A percentile compares a stretch with the other conserved stretches of the same genome.
phyloP scores from a whole-genome alignment of 2,888 invertebrate genomes.

The Sturmia bella region DNA sequence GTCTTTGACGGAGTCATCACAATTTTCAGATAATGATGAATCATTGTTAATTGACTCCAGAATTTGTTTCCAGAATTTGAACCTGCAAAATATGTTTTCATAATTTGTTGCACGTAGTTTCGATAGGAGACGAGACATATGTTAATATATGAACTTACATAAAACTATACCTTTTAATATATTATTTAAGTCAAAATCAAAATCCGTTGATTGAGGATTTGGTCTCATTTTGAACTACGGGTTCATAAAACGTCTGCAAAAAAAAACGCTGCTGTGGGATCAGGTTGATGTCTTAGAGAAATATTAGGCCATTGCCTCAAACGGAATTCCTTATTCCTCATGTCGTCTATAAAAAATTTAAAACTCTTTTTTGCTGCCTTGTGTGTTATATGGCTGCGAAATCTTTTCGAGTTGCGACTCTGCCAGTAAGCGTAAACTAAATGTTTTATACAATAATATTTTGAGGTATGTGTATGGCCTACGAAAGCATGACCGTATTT shows the following conservation, averaged over 20 bases:
- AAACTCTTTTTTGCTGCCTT: slow-evolving; percentile 48
- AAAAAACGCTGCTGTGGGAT: slow-evolving; percentile 40
- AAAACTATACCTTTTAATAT: slow-evolving; percentile 40
- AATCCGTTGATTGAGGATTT: slow-evolving; percentile 42
- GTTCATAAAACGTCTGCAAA: slow-evolving; percentile 46
- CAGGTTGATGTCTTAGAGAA: slow-evolving; percentile 46
- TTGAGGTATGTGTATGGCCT: too few species aligned
- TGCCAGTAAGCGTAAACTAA: too few species aligned
- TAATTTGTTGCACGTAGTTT: slow-evolving; percentile 46
- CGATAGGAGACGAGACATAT: slow-evolving; percentile 39
- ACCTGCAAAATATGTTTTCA: slow-evolving; percentile 41
- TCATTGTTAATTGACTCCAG: slow-evolving; percentile 43
- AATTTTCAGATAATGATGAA: slow-evolving; percentile 49
- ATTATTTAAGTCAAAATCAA: slow-evolving; percentile 39
- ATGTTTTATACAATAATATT: too few species aligned
- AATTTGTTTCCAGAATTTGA: slow-evolving; percentile 45
- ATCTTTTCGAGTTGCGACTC: too few species aligned
- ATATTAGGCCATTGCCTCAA: slow-evolving; percentile 45
- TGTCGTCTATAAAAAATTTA: slow-evolving; percentile 41
- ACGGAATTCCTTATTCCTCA: slow-evolving; percentile 29
- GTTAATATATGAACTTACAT: slow-evolving; percentile 47
- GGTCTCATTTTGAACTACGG: slow-evolving; percentile 44
- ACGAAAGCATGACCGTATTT: too few species aligned
- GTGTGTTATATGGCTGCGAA: too few species aligned
- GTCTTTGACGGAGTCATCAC: slow-evolving; percentile 50